Evolutionary conservation across 1,140 invertebrate species (phyloP).

Genomic region (Hycleus phaleratus): DNA sequence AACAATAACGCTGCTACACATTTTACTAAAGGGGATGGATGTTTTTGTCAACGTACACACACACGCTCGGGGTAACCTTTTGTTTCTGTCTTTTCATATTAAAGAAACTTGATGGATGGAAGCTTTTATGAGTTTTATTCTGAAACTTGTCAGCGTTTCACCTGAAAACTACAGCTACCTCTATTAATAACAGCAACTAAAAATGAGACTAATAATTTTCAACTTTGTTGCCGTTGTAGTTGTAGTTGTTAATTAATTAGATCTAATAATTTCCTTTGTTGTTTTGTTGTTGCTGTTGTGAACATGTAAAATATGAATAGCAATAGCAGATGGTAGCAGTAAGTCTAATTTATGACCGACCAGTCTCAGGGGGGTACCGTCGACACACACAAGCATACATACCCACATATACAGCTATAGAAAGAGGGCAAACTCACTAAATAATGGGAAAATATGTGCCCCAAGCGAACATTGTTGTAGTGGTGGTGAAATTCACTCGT

Average conservation of each 20-base stretch:
- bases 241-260: constrained; percentile 13
- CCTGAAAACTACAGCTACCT: not conserved
- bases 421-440: constrained; percentile 1
- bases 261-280: constrained; percentile 8
- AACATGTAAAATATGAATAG: constrained; percentile 15
- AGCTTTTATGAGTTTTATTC: too few relatives aligned
- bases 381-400: too few relatives aligned
- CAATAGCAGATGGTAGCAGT: constrained; percentile 13
- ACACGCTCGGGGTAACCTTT: too few relatives aligned
- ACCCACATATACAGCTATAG: not conserved
- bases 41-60: too few relatives aligned
- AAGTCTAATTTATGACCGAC: constrained; percentile 15
- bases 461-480: constrained; percentile 2
- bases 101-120: too few relatives aligned
- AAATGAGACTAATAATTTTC: not conserved
- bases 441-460: constrained; percentile 6
- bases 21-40: too few relatives aligned
- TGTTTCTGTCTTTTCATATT: too few relatives aligned
- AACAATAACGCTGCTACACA: too few relatives aligned
- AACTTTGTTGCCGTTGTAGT: constrained; percentile 1
- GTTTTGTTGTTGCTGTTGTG: constrained; percentile 1
- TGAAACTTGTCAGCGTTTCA: not conserved
- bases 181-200: not conserved
- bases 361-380: constrained; percentile 6
- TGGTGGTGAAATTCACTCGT: not conserved